phyloP scores from a whole-genome alignment of 2,797 vertebrate genomes.

The Acipenser oxyrinchus region DNA sequence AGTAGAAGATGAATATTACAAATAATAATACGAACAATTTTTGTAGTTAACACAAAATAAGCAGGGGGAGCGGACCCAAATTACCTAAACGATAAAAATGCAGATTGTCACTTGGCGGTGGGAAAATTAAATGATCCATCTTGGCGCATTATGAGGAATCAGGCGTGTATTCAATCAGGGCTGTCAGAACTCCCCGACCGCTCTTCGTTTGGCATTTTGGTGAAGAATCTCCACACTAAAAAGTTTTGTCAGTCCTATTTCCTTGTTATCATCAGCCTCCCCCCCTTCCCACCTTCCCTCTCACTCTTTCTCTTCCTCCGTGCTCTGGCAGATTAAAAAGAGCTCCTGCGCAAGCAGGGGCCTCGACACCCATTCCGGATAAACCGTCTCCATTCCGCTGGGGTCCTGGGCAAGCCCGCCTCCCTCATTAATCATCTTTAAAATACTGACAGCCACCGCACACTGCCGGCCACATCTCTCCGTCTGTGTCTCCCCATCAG shows the following conservation, averaged over 20 bases:
- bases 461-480: constrained; percentile 65
- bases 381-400: constrained; percentile 58
- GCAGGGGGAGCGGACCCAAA: no score
- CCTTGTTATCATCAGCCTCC: constrained; percentile 83
- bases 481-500: constrained; percentile 64
- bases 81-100: no score
- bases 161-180: constrained; percentile 78
- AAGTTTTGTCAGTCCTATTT: constrained; percentile 99
- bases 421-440: constrained; percentile 99
- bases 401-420: constrained; percentile 66
- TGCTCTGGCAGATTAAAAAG: constrained; percentile 81
- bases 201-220: constrained; percentile 72
- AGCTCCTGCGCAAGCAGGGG: constrained; percentile 48
- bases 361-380: constrained; percentile 46
- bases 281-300: neutral
- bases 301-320: constrained; percentile 24
- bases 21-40: no score
- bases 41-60: no score
- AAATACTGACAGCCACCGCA: constrained; percentile 82
- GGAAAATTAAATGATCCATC: constrained; percentile 81
- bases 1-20: no score
- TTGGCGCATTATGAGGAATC: constrained; percentile 72
- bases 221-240: constrained; percentile 95
- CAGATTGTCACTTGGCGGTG: no score
- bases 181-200: constrained; percentile 53